A percentile compares a stretch with the other conserved stretches of the same genome.
Evolutionary conservation across 2,113 vertebrate genomes (phyloP).

Genomic region (Sebastes fasciatus): DNA sequence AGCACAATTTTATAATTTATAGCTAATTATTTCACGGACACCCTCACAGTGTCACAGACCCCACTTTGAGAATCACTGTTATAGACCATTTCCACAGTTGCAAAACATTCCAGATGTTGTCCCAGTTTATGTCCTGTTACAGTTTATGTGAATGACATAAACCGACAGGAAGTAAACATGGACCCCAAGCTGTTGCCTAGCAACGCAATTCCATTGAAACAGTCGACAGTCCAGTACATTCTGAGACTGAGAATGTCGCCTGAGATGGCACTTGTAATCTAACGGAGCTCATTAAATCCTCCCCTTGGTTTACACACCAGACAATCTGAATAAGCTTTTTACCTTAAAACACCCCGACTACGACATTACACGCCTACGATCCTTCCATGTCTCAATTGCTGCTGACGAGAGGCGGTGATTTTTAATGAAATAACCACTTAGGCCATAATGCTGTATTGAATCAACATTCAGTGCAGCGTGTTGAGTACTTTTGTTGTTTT

Average conservation of each 20-base stretch:
- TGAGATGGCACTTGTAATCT: constrained; percentile 29
- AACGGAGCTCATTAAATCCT: constrained; percentile 21
- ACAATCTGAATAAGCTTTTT: constrained; percentile 9
- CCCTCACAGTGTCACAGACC: too few species aligned
- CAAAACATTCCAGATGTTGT: too few species aligned
- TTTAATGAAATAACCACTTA: neutral
- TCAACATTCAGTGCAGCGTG: neutral
- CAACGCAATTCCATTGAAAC: too few species aligned
- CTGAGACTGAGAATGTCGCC: neutral
- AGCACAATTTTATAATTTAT: too few species aligned
- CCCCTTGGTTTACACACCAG: constrained; percentile 15
- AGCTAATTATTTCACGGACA: too few species aligned
- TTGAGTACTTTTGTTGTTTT: neutral
- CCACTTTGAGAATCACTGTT: too few species aligned
- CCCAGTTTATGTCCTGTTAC: too few species aligned
- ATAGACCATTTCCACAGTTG: too few species aligned
- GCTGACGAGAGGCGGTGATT: neutral
- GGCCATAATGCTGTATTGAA: neutral
- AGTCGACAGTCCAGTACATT: neutral
- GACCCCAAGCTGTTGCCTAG: too few species aligned
- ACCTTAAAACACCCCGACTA: neutral
- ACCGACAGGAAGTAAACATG: too few species aligned
- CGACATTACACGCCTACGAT: neutral
- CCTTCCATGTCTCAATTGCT: neutral
- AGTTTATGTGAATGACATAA: too few species aligned